phyloP scores from a whole-genome alignment of 2,113 vertebrate species.

The Microcebus griseorufus region DNA sequence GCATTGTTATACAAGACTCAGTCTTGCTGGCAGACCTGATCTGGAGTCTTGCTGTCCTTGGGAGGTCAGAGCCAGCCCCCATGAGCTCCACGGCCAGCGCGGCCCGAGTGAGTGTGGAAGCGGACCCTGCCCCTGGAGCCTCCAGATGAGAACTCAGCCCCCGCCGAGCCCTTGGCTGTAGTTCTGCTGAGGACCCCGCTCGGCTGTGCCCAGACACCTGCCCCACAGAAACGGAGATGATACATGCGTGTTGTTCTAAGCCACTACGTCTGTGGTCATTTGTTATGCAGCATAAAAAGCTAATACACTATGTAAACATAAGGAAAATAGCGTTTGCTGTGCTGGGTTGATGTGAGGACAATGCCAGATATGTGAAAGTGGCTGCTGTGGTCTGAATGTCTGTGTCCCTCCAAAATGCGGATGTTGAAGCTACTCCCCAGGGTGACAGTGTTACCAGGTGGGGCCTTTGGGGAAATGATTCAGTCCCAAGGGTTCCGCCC shows the following conservation, averaged over 20 bases:
- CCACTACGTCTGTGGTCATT: background rate
- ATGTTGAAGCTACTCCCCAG: background rate
- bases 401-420: background rate
- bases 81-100: background rate
- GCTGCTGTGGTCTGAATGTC: too few species aligned
- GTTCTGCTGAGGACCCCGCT: background rate
- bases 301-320: background rate
- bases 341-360: background rate
- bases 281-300: background rate
- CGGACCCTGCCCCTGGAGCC: background rate
- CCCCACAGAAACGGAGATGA: background rate
- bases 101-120: background rate
- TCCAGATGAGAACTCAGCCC: background rate
- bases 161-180: background rate
- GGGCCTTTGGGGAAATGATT: background rate
- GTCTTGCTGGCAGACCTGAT: background rate
- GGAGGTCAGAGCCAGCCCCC: background rate
- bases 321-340: background rate
- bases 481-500: too few species aligned
- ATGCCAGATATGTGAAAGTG: background rate
- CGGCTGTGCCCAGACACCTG: background rate
- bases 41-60: background rate
- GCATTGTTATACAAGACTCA: background rate
- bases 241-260: background rate
- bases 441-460: background rate